These are phyloP conservation scores for Harmothoe impar DNA, from an alignment of 2,888 invertebrate species.

Conservation along the genomic window DNA sequence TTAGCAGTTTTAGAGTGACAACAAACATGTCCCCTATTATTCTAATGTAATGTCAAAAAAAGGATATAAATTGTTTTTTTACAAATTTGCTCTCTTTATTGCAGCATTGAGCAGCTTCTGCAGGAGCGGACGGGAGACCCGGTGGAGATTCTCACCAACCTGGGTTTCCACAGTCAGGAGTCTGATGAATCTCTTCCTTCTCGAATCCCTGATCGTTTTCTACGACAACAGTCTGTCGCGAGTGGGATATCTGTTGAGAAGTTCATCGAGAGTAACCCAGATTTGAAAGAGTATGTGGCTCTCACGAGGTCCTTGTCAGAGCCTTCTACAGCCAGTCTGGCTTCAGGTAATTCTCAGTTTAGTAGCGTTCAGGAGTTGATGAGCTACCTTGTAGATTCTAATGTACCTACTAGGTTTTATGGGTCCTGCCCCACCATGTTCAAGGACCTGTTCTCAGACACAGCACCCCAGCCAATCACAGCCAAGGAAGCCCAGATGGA, in stretches of 20 bases:
- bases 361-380: conserved; percentile 60
- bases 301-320: conserved; percentile 59
- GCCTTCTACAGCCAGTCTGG: conserved; percentile 45
- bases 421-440: conserved; percentile 53
- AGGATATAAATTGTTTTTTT: not conserved
- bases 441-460: conserved; percentile 51
- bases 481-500: conserved; percentile 7
- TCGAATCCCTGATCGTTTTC: conserved; percentile 92
- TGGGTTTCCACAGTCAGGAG: conserved; percentile 82
- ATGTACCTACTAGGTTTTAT: conserved; percentile 64
- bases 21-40: no score
- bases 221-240: conserved; percentile 90
- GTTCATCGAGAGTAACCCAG: conserved; percentile 85
- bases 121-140: conserved; percentile 94
- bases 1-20: no score
- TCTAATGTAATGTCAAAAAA: no score
- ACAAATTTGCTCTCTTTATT: conserved; percentile 52
- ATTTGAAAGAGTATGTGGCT: conserved; percentile 71
- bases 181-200: conserved; percentile 74
- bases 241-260: conserved; percentile 90
- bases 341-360: conserved; percentile 59
- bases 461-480: conserved; percentile 21
- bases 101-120: conserved; percentile 85
- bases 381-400: conserved; percentile 50
- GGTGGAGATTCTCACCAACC: conserved; percentile 91